Evolutionary conservation across 2,797 vertebrate species (phyloP), one percentile per base, ranked within the genome.

Genomic region (Phaenicophaeus curvirostris): DNA sequence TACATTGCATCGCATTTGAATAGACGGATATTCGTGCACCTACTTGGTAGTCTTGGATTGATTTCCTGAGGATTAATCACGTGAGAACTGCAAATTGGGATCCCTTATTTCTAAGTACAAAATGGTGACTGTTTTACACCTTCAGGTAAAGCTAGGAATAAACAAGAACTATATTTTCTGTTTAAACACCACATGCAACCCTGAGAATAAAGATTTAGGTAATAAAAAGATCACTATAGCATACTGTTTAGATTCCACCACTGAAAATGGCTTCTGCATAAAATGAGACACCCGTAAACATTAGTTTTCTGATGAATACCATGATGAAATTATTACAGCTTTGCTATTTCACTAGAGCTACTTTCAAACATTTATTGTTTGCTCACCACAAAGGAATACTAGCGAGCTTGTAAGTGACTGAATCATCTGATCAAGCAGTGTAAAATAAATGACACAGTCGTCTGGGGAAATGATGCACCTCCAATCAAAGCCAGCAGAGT

Each of bases 401-500:
- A 87, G 51, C 13, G 71, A 95, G 53, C n/a, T 53, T 85, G 13
- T 31, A 59, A 93, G 59, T 15, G 41, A 87, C 72, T 35, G 21
- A 91, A 90, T 69, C 41, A 76, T 31, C 80, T 77, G 53, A 92
- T 50, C 37, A n/a, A 89, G n/a, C 14, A 58, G n/a, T 11, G 18
- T 50, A 91, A 87, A 91, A 80, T n/a, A 59, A 57, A 67, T 53
- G 28, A 73, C 1, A 73, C 1, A 80, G 54, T 31, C 35, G 77
- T 71, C 28, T 27, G 46, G 82, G 68, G 65, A 89, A 79, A 91
- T 13, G 19, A 8, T 80, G 31, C 3, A 5, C 50, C 83, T 83
- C 76, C 72, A 85, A 14, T 57, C 81, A 74, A 93, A 90, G 50
- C n/a, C 71, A 92, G 81, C 53, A 88, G 87, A 94, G 51, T 28